These are phyloP conservation scores for Hypothenemus hampei DNA, from an alignment of 1,140 invertebrate species.

Conservation along the genomic window DNA sequence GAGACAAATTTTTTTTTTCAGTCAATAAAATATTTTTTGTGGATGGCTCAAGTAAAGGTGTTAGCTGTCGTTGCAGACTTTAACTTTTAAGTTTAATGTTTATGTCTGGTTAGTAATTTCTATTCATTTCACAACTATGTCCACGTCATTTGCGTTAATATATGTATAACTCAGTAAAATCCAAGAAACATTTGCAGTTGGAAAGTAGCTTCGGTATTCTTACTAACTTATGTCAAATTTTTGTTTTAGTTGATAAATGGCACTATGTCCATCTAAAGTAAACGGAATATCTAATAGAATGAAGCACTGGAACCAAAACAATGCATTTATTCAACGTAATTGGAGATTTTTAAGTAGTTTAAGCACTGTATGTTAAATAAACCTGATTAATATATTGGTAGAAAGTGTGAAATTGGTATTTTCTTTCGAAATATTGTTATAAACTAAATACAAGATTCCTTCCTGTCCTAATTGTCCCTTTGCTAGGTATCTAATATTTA, in stretches of 20 bases:
- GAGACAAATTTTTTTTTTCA: too few species aligned
- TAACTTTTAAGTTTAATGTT: conserved; percentile 8
- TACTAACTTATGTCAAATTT: conserved; percentile 12
- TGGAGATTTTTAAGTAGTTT: too few species aligned
- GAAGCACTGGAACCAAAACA: too few species aligned
- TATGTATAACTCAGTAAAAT: neutral
- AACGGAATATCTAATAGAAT: conserved; percentile 20
- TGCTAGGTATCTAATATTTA: too few species aligned
- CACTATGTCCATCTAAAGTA: conserved; percentile 61
- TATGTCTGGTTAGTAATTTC: conserved; percentile 17
- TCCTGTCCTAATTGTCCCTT: too few species aligned
- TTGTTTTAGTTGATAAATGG: conserved; percentile 68
- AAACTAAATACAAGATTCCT: too few species aligned
- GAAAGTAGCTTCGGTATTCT: neutral
- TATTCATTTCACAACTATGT: neutral
- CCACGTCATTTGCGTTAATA: too few species aligned
- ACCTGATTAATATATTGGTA: too few species aligned
- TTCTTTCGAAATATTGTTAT: too few species aligned
- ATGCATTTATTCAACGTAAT: too few species aligned
- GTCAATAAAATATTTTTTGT: conserved; percentile 26
- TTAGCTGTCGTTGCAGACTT: conserved; percentile 22
- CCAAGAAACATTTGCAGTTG: neutral
- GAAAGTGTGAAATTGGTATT: too few species aligned
- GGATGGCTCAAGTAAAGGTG: conserved; percentile 17
- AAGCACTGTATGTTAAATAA: too few species aligned